These are phyloP conservation scores for Linnaemya tessellans DNA, from an alignment of 2,888 invertebrate species.

Conservation along the genomic window DNA sequence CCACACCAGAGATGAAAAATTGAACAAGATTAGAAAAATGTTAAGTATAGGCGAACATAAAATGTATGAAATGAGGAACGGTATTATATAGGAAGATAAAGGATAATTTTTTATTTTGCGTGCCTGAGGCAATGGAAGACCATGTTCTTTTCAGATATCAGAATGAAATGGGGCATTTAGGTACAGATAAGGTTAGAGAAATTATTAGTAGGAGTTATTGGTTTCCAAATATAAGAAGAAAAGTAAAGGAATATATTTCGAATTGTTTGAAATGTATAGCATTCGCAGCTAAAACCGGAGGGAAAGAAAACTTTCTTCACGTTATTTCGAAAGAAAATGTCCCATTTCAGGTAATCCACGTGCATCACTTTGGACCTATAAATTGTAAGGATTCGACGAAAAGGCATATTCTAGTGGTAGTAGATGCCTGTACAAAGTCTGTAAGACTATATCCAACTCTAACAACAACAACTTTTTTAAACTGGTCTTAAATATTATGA, in stretches of 20 bases:
- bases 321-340: conserved; percentile 42
- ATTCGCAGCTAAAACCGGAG: conserved; percentile 20
- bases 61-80: conserved; percentile 67
- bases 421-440: conserved; percentile 61
- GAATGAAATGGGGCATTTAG: conserved; percentile 68
- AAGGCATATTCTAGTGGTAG: conserved; percentile 59
- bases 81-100: conserved; percentile 62
- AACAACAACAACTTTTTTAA: conserved; percentile 28
- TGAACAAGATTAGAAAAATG: conserved; percentile 8
- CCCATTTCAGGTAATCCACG: conserved; percentile 65
- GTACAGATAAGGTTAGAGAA: conserved; percentile 45
- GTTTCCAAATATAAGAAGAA: conserved; percentile 14
- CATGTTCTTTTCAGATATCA: conserved; percentile 67
- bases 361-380: conserved; percentile 70
- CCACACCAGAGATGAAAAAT: conserved; percentile 28
- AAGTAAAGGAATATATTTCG: conserved; percentile 14
- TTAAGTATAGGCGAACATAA: conserved; percentile 43
- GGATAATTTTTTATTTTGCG: conserved; percentile 54
- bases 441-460: no score
- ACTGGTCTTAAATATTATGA: no score
- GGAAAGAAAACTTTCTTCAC: conserved; percentile 27
- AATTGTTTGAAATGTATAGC: conserved; percentile 43
- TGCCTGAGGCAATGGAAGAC: conserved; percentile 59
- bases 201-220: conserved; percentile 35
- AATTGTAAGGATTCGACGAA: conserved; percentile 1